Percentiles rank a stretch among this genome's conserved stretches.
Evolutionary conservation across 2,797 vertebrate species (phyloP).

Genomic region (Enteromius argenteus): DNA sequence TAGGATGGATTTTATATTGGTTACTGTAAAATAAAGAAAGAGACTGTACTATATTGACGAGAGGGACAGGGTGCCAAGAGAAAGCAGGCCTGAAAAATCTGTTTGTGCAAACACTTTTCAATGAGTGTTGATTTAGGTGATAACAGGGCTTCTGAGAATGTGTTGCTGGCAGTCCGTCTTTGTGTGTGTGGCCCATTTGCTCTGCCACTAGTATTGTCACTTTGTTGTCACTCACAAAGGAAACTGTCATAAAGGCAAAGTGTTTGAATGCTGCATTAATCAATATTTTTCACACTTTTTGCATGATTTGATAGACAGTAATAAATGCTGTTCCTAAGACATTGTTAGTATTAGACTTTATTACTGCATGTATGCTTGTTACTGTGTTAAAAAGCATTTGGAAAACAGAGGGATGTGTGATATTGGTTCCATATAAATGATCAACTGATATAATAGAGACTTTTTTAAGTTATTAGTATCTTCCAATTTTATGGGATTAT

Average conservation of each 20-base stretch:
- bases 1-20: constrained; percentile 31
- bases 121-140: constrained; percentile 55
- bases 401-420: neutral
- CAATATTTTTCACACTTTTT: constrained; percentile 5
- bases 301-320: neutral
- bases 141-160: constrained; percentile 51
- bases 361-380: neutral
- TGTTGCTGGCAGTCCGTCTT: constrained; percentile 34
- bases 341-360: neutral
- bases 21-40: constrained; percentile 43
- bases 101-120: constrained; percentile 50
- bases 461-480: neutral
- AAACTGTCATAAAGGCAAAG: constrained; percentile 7
- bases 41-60: constrained; percentile 43
- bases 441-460: neutral
- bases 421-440: neutral
- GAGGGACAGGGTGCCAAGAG: constrained; percentile 32
- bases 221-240: constrained; percentile 16
- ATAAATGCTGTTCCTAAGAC: neutral
- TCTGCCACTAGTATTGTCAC: constrained; percentile 27
- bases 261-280: neutral
- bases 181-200: constrained; percentile 25
- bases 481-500: no score
- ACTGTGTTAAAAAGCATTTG: neutral
- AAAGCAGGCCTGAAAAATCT: constrained; percentile 47